A percentile compares a stretch with the other conserved stretches of the same genome.
These are phyloP conservation scores for Notothenia coriiceps DNA, from an alignment of 2,113 vertebrate species.

Conservation along the genomic window DNA sequence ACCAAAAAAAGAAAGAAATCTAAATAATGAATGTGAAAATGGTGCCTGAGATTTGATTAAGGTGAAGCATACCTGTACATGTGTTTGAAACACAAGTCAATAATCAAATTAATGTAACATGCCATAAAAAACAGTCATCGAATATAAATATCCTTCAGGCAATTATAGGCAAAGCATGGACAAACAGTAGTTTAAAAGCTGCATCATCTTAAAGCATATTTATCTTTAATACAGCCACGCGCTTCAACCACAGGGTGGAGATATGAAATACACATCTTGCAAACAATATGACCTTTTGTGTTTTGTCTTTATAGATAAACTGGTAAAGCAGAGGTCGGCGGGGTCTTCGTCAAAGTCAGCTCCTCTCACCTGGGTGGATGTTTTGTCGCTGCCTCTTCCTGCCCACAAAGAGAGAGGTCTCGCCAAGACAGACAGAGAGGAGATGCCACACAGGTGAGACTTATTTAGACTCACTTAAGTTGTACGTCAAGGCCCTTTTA, in stretches of 20 bases:
- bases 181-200: conserved; percentile 7
- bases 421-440: conserved; percentile 34
- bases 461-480: neutral
- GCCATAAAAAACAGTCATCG: neutral
- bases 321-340: conserved; percentile 82
- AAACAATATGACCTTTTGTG: neutral
- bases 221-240: neutral
- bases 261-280: neutral
- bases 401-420: conserved; percentile 84
- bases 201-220: neutral
- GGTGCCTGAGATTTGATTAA: neutral
- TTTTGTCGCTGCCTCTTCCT: conserved; percentile 89
- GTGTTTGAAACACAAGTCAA: neutral
- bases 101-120: neutral
- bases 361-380: conserved; percentile 90
- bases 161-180: neutral
- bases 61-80: neutral
- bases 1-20: neutral
- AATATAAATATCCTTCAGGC: conserved; percentile 15
- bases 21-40: neutral
- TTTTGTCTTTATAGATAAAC: conserved; percentile 69
- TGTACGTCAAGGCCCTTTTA: neutral
- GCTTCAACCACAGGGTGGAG: neutral
- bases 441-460: conserved; percentile 67
- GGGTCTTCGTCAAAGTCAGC: conserved; percentile 79